Conservation (phyloP, 2,888 invertebrate genomes). For the Dendrolimus pini region DNA sequence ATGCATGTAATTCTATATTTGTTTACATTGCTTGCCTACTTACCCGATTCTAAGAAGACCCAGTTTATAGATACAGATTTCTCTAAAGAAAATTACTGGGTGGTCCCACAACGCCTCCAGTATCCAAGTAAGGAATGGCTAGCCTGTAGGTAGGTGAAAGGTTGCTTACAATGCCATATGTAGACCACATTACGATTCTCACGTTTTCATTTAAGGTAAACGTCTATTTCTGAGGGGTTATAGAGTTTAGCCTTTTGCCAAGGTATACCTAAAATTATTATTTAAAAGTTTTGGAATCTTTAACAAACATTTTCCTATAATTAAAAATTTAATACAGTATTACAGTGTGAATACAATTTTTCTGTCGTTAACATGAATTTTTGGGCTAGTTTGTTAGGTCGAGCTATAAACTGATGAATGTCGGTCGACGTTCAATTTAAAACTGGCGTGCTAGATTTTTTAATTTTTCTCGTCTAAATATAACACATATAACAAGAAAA, state of each 20-base stretch:
- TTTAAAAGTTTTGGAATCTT: no score
- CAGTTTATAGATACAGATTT: constrained; percentile 16
- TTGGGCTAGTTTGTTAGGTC: neutral
- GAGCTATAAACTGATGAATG: neutral
- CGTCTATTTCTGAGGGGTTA: neutral
- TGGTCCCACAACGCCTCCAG: constrained; percentile 38
- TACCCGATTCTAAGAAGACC: neutral
- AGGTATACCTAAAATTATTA: no score
- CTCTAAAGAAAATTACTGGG: constrained; percentile 19
- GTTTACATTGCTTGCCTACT: no score
- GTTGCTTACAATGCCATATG: constrained; percentile 32
- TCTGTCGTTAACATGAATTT: neutral
- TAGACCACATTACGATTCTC: constrained; percentile 39
- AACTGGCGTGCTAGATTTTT: neutral
- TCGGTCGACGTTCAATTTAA: neutral
- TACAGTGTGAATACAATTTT: neutral
- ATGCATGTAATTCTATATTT: no score
- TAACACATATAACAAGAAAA: no score
- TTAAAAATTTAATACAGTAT: neutral
- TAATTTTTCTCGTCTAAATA: neutral
- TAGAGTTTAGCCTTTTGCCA: no score
- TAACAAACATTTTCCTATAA: no score
- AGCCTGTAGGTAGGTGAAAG: constrained; percentile 50
- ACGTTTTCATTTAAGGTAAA: constrained; percentile 24
- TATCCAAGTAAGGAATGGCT: constrained; percentile 33